Percentiles rank a stretch among this genome's conserved stretches.
These are phyloP conservation scores for Chrysogorgia sp. DNA, from an alignment of 92 coral and sea anemone species.

Conservation along the genomic window DNA sequence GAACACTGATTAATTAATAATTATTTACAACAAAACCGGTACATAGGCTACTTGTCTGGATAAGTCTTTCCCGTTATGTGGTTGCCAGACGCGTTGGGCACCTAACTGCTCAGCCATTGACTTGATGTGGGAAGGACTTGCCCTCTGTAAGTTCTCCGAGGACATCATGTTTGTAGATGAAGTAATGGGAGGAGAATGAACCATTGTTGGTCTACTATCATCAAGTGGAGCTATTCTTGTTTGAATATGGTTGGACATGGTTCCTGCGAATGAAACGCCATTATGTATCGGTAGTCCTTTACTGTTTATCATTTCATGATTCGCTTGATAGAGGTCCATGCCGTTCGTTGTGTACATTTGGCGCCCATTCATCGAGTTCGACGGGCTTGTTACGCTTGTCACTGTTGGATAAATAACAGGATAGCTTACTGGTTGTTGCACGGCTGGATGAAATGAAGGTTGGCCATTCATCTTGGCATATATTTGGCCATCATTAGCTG, in stretches of 20 bases:
- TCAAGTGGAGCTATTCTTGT: conserved; percentile 79
- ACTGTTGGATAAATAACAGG: conserved; percentile 21
- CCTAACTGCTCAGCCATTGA: conserved; percentile 78
- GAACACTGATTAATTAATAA: conserved; percentile 63
- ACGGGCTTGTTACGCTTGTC: conserved; percentile 78
- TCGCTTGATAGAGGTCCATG: conserved; percentile 31
- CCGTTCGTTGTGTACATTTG: conserved; percentile 80
- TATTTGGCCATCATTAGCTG: conserved; percentile 81
- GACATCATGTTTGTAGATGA: conserved; percentile 88
- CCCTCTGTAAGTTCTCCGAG: conserved; percentile 71
- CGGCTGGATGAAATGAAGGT: conserved; percentile 15
- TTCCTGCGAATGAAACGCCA: conserved; percentile 48
- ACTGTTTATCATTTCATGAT: not conserved
- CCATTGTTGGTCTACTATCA: conserved; percentile 77
- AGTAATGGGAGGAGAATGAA: conserved; percentile 68
- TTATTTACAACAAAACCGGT: conserved; percentile 92
- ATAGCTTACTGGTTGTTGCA: conserved; percentile 50
- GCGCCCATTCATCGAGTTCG: conserved; percentile 89
- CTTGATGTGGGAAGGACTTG: conserved; percentile 51
- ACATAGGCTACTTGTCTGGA: conserved; percentile 94
- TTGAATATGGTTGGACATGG: conserved; percentile 81
- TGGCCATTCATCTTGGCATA: conserved; percentile 92
- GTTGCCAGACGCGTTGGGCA: conserved; percentile 96
- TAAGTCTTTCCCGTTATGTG: conserved; percentile 84
- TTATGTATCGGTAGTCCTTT: conserved; percentile 63